phyloP scores from a whole-genome alignment of 1,140 invertebrate genomes.

The Calephelis nemesis region DNA sequence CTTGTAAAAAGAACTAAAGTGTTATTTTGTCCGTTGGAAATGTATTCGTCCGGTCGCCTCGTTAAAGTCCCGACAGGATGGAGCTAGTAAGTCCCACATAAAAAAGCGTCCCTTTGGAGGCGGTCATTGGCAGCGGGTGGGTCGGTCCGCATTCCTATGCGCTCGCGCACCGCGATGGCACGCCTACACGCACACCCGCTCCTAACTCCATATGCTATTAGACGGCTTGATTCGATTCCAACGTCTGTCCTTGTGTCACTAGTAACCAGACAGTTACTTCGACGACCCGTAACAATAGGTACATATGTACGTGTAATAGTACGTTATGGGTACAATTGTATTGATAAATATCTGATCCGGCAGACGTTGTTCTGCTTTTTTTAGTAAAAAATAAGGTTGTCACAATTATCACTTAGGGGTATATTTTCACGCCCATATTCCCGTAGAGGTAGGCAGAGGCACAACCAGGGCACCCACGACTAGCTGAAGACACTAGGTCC shows the following conservation, averaged over 20 bases:
- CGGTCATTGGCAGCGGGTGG: constrained; percentile 73
- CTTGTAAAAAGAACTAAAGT: constrained; percentile 12
- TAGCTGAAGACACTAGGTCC: too few species aligned
- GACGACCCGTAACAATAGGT: too few species aligned
- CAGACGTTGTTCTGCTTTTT: too few species aligned
- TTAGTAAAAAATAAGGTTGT: too few species aligned
- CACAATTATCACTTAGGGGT: too few species aligned
- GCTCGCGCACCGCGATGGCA: constrained; percentile 59
- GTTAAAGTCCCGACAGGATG: constrained; percentile 50
- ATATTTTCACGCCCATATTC: too few species aligned
- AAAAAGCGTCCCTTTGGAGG: constrained; percentile 61
- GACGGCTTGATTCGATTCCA: constrained; percentile 29
- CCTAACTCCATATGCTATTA: constrained; percentile 38
- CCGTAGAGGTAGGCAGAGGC: too few species aligned
- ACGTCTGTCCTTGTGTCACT: constrained; percentile 15
- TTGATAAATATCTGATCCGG: too few species aligned
- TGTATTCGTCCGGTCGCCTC: constrained; percentile 3
- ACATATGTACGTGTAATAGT: too few species aligned
- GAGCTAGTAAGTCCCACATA: constrained; percentile 59
- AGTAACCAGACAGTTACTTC: background rate
- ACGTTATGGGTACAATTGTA: too few species aligned
- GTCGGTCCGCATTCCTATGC: constrained; percentile 73
- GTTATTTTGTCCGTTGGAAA: constrained; percentile 14
- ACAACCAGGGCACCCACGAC: too few species aligned
- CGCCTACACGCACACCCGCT: constrained; percentile 59